Evolutionary conservation across 1,140 invertebrate genomes (phyloP).

Genomic region (Drosophila insularis): DNA sequence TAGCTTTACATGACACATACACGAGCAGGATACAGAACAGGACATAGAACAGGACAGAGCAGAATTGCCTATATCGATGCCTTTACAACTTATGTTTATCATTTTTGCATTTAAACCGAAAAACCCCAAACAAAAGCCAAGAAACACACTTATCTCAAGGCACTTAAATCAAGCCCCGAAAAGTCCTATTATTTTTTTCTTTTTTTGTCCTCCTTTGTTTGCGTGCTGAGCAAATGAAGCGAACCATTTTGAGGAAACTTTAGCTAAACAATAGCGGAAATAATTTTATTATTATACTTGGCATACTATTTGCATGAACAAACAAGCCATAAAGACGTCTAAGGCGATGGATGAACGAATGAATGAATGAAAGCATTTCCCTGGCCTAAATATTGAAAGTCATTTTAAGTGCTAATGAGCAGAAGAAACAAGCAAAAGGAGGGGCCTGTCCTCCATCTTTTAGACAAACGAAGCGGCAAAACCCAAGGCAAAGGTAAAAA

Average conservation of each 20-base stretch:
- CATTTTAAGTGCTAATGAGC: conserved; percentile 54
- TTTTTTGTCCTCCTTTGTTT: conserved; percentile 17
- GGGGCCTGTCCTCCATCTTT: neutral
- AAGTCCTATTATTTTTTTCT: conserved; percentile 20
- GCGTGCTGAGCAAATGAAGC: conserved; percentile 63
- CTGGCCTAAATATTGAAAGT: conserved; percentile 49
- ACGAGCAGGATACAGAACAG: conserved; percentile 17
- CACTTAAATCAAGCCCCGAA: conserved; percentile 63
- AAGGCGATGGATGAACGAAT: conserved; percentile 38
- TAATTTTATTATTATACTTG: conserved; percentile 71
- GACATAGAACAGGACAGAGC: conserved; percentile 14
- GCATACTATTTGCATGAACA: conserved; percentile 66
- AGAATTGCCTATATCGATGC: conserved; percentile 14
- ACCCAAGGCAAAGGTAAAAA: neutral
- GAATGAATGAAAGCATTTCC: conserved; percentile 8
- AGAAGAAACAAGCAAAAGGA: conserved; percentile 12
- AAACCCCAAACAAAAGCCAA: conserved; percentile 59
- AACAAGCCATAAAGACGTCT: conserved; percentile 64
- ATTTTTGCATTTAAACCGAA: conserved; percentile 51
- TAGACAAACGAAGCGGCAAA: neutral
- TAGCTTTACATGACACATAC: conserved; percentile 61
- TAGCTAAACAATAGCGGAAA: conserved; percentile 67
- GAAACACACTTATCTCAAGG: conserved; percentile 62
- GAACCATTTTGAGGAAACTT: conserved; percentile 31
- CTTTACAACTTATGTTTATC: conserved; percentile 67